These are phyloP conservation scores for Agrochola lota DNA, from an alignment of 2,888 invertebrate genomes.

Conservation along the genomic window DNA sequence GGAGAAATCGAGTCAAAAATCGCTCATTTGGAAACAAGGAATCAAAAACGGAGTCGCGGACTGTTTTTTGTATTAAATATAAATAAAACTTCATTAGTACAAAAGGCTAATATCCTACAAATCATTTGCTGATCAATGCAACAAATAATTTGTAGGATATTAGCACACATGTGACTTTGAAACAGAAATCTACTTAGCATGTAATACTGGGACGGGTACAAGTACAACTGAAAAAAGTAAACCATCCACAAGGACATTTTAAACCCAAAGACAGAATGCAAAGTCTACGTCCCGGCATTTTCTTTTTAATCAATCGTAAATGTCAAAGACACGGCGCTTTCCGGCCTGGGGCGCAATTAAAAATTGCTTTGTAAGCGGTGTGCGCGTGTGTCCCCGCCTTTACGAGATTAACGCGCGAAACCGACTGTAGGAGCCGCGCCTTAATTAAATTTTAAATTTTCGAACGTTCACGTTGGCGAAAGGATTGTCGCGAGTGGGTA, in stretches of 20 bases:
- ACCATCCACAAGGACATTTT: constrained; percentile 45
- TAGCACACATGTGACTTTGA: not conserved
- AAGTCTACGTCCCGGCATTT: constrained; percentile 69
- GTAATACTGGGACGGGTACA: not conserved
- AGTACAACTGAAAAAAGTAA: constrained; percentile 26
- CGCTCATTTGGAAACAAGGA: not conserved
- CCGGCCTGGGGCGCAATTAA: constrained; percentile 82
- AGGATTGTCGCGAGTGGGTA: constrained; percentile 71
- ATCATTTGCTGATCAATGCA: not conserved
- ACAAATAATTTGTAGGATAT: not conserved
- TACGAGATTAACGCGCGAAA: constrained; percentile 83
- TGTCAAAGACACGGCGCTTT: constrained; percentile 83
- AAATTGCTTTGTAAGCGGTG: constrained; percentile 84
- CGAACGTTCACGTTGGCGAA: constrained; percentile 77
- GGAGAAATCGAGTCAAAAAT: not conserved
- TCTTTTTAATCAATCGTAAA: constrained; percentile 83
- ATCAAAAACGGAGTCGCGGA: not conserved
- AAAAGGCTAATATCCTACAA: not conserved
- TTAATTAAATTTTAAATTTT: constrained; percentile 86
- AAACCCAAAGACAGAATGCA: constrained; percentile 60
- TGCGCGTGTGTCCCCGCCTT: constrained; percentile 80
- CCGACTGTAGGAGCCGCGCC: constrained; percentile 76
- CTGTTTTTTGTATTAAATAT: not conserved
- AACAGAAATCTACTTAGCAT: not conserved
- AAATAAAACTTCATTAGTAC: not conserved